Conservation (phyloP, 2,113 vertebrate genomes). For the Nesoenas mayeri region DNA sequence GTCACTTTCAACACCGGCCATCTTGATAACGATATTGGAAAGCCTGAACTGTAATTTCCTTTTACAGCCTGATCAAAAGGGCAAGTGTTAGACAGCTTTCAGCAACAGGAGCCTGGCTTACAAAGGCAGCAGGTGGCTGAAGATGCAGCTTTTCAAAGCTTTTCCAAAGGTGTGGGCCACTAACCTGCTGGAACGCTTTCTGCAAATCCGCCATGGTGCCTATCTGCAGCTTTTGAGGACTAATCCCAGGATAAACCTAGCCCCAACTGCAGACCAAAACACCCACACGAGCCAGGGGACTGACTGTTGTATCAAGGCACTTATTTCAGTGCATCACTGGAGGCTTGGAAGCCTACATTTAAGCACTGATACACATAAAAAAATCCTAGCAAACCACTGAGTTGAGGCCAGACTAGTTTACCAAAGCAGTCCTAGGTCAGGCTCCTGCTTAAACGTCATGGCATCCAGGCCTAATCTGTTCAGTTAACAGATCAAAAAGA, state of each 20-base stretch:
- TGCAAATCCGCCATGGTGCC: slow-evolving; percentile 5
- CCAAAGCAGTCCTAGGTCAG: background rate
- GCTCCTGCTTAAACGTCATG: background rate
- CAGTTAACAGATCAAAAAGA: slow-evolving; percentile 49
- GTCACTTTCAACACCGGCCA: background rate
- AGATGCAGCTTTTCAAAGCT: slow-evolving; percentile 50
- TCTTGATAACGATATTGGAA: background rate
- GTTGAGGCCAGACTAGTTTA: background rate
- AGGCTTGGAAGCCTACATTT: background rate
- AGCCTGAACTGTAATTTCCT: background rate
- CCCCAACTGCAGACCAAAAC: background rate
- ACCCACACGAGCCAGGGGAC: background rate
- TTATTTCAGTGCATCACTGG: background rate
- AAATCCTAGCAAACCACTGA: background rate
- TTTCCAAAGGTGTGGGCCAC: background rate
- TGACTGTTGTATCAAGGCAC: fast-evolving
- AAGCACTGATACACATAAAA: background rate
- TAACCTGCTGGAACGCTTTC: slow-evolving; percentile 46
- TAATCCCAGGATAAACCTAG: slow-evolving; percentile 28
- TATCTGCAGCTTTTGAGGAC: slow-evolving; percentile 26
- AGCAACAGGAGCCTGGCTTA: background rate
- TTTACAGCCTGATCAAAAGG: background rate
- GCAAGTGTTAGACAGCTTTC: slow-evolving; percentile 23
- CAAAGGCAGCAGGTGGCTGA: slow-evolving; percentile 33
- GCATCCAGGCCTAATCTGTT: slow-evolving; percentile 25